A percentile compares a stretch with the other conserved stretches of the same genome.
Evolutionary conservation across 2,888 invertebrate species (phyloP).

Genomic region (Metalampra italica): DNA sequence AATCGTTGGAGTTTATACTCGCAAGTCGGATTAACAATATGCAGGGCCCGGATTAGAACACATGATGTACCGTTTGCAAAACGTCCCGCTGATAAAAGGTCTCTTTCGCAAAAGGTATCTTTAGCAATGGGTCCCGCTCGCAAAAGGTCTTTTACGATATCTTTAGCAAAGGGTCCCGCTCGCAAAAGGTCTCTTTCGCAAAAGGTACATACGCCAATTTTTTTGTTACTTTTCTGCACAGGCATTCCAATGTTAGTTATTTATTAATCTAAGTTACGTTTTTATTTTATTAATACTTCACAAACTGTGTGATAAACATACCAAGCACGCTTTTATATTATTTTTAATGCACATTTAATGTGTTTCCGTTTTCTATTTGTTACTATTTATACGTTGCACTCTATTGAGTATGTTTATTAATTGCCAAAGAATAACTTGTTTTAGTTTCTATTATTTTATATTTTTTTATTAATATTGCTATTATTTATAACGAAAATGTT

Average conservation of each 20-base stretch:
- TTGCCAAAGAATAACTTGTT: slow-evolving; percentile 38
- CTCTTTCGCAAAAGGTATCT: no score
- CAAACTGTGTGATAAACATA: not conserved
- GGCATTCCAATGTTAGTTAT: not conserved
- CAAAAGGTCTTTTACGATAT: no score
- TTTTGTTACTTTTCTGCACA: not conserved
- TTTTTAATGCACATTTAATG: slow-evolving; percentile 33
- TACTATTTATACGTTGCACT: slow-evolving; percentile 19
- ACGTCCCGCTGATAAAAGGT: no score
- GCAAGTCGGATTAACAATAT: no score
- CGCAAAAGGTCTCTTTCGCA: no score
- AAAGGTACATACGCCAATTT: no score
- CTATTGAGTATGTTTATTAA: slow-evolving; percentile 20
- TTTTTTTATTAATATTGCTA: not conserved
- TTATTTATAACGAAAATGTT: not conserved
- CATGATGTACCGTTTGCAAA: no score
- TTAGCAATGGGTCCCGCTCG: no score
- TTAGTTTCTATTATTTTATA: slow-evolving; percentile 2
- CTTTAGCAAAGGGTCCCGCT: no score
- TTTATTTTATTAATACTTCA: not conserved
- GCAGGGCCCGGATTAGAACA: no score
- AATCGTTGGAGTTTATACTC: no score
- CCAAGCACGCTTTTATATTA: slow-evolving; percentile 4
- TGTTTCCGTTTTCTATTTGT: slow-evolving; percentile 23
- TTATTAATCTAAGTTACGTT: not conserved